Evolutionary conservation across 2,797 vertebrate genomes (phyloP).

Genomic region (Coilia nasus): DNA sequence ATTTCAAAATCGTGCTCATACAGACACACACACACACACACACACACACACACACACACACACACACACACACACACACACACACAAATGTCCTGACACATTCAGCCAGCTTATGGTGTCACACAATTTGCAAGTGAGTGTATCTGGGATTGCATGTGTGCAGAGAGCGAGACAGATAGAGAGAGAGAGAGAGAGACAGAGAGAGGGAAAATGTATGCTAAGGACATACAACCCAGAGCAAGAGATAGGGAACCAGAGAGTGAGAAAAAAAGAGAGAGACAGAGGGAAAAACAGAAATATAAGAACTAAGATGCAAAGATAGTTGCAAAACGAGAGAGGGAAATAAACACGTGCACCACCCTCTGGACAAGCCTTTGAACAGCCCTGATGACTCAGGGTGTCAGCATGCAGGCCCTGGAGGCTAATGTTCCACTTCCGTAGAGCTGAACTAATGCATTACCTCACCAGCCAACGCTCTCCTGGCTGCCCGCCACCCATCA

Average conservation of each 20-base stretch:
- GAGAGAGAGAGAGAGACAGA: slow-evolving; percentile 14
- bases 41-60: too few species aligned
- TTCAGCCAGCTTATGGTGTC: neutral
- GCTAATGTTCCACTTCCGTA: slow-evolving; percentile 46
- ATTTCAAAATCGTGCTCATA: neutral
- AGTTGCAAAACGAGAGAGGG: slow-evolving; percentile 34
- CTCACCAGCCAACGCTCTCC: slow-evolving; percentile 6
- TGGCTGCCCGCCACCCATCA: neutral
- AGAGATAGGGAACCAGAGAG: slow-evolving; percentile 27
- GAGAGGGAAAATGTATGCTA: neutral
- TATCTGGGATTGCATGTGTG: neutral
- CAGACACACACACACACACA: too few species aligned
- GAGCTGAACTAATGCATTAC: slow-evolving; percentile 44
- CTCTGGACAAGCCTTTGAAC: slow-evolving; percentile 55
- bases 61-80: slow-evolving; percentile 18
- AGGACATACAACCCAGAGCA: neutral
- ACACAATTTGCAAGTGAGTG: neutral
- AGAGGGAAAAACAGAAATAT: slow-evolving; percentile 34
- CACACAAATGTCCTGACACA: slow-evolving; percentile 10
- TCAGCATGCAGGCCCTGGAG: slow-evolving; percentile 35
- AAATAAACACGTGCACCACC: slow-evolving; percentile 27
- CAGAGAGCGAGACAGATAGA: neutral
- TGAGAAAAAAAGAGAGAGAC: neutral
- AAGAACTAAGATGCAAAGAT: slow-evolving; percentile 25
- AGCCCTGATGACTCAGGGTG: slow-evolving; percentile 52